phyloP scores from a whole-genome alignment of 2,113 vertebrate genomes.

The Peromyscus californicus region DNA sequence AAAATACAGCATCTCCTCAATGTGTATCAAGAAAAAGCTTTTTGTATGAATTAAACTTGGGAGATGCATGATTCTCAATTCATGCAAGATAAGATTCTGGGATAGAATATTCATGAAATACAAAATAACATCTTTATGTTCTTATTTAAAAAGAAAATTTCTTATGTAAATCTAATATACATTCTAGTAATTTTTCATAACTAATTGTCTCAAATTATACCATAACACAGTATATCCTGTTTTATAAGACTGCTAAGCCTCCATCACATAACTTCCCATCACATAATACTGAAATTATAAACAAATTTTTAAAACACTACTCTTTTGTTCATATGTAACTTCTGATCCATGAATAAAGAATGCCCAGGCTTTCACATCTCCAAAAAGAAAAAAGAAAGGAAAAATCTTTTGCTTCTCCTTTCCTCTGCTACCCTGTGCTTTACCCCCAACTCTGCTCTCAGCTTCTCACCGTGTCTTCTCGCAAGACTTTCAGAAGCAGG shows the following conservation, averaged over 20 bases:
- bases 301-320: conserved; percentile 51
- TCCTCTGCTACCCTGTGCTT: neutral
- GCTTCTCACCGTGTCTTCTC: too few relatives aligned
- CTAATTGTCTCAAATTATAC: neutral
- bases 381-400: neutral
- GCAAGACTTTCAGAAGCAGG: too few relatives aligned
- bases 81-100: neutral
- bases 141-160: conserved; percentile 22
- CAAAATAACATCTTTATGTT: conserved; percentile 7
- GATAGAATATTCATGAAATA: neutral
- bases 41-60: too few relatives aligned
- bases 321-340: conserved; percentile 53
- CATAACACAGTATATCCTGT: neutral
- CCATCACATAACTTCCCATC: conserved; percentile 31
- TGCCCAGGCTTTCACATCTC: conserved; percentile 19
- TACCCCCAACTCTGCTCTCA: too few relatives aligned
- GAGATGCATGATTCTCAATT: neutral
- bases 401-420: neutral
- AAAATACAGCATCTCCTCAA: neutral
- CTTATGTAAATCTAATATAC: neutral
- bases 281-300: conserved; percentile 30
- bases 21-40: too few relatives aligned
- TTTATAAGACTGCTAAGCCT: conserved; percentile 43
- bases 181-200: neutral
- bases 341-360: conserved; percentile 54